phyloP scores from a whole-genome alignment of 2,888 invertebrate species.

The Brachyptera putata region DNA sequence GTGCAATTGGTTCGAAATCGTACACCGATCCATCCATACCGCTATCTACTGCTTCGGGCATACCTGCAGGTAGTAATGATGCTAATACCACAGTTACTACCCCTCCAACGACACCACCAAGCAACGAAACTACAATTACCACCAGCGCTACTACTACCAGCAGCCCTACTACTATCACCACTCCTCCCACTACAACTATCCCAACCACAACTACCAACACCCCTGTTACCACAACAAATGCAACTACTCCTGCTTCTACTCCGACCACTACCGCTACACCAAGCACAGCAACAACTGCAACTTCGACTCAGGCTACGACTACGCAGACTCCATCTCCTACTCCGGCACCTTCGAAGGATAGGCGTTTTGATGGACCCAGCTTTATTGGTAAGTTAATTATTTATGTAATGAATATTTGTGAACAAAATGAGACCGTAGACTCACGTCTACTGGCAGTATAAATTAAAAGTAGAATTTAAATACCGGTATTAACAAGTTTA shows the following conservation, averaged over 20 bases:
- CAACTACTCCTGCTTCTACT: conserved; percentile 19
- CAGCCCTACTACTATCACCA: not conserved
- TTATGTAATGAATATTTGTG: no score
- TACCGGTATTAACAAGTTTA: no score
- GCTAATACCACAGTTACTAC: no score
- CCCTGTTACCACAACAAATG: conserved; percentile 32
- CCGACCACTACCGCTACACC: conserved; percentile 38
- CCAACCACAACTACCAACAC: conserved; percentile 35
- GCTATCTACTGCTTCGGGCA: no score
- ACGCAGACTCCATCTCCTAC: conserved; percentile 25
- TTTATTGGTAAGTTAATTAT: conserved; percentile 50
- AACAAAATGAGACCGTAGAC: no score
- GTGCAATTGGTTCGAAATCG: no score
- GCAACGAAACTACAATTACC: not conserved
- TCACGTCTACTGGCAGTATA: no score
- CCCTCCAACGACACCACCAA: not conserved
- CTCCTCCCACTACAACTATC: not conserved
- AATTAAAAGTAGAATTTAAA: no score
- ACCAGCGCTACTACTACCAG: not conserved
- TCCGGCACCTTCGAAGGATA: conserved; percentile 38
- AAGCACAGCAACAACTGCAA: conserved; percentile 38
- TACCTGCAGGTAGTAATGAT: no score
- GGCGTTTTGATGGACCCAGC: conserved; percentile 69
- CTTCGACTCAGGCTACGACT: conserved; percentile 31
- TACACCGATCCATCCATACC: no score